Evolutionary conservation across 2,797 vertebrate genomes (phyloP).

Genomic region (Micromesistius poutassou): DNA sequence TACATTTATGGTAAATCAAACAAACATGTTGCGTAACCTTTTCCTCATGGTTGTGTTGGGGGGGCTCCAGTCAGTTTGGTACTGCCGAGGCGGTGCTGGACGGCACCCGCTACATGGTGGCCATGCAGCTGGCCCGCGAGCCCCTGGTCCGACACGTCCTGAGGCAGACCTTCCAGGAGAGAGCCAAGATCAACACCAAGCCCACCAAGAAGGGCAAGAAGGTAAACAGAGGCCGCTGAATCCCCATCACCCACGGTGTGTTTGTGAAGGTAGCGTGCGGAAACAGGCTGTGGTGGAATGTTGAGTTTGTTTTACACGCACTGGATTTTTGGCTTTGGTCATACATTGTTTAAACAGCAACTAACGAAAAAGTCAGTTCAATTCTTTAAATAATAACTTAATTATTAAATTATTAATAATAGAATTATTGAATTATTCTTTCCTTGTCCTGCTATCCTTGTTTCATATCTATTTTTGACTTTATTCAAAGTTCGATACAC

Average conservation of each 20-base stretch:
- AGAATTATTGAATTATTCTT: background rate
- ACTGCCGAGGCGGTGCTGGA: slow-evolving; percentile 84
- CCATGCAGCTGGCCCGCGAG: slow-evolving; percentile 86
- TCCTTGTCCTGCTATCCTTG: background rate
- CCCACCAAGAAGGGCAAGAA: slow-evolving; percentile 89
- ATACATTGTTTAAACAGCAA: background rate
- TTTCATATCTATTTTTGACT: too few species aligned
- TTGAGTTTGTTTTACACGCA: background rate
- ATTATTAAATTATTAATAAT: background rate
- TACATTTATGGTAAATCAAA: background rate
- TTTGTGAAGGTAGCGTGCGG: background rate
- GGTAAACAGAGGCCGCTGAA: slow-evolving; percentile 55
- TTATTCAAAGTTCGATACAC: too few species aligned
- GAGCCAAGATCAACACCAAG: slow-evolving; percentile 85
- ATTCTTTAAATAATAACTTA: background rate
- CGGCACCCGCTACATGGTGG: slow-evolving; percentile 89
- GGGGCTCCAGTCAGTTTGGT: slow-evolving; percentile 77
- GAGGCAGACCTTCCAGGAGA: slow-evolving; percentile 87
- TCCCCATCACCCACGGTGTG: background rate
- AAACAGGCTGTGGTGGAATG: background rate
- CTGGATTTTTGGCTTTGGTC: background rate
- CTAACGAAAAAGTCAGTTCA: background rate
- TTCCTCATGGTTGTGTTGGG: slow-evolving; percentile 10
- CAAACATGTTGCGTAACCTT: background rate
- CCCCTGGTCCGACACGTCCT: slow-evolving; percentile 87